Conservation (phyloP, 2,113 vertebrate genomes). For the Hydropotes inermis region DNA sequence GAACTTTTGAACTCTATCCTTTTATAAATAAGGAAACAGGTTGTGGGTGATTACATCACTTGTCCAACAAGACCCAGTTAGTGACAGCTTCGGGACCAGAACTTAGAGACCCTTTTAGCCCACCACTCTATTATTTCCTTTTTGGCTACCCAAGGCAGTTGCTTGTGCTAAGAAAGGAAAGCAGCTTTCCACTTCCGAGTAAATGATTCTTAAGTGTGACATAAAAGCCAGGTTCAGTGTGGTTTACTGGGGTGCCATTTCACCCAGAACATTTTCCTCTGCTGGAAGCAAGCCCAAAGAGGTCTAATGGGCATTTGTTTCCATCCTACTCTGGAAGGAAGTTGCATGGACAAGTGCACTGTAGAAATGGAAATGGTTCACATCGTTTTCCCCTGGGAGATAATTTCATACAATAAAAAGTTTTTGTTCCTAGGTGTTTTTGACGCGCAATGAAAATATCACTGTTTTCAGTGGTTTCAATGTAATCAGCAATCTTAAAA, state of each 20-base stretch:
- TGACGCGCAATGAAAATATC: background rate
- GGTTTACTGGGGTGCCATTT: background rate
- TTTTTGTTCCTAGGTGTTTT: background rate
- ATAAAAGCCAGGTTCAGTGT: background rate
- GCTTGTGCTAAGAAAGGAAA: slow-evolving; percentile 1
- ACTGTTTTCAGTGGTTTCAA: background rate
- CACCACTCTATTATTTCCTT: background rate
- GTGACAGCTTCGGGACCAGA: background rate
- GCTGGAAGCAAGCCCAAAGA: background rate
- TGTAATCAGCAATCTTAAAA: background rate
- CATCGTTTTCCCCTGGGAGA: background rate
- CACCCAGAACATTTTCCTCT: background rate
- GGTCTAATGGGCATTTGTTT: background rate
- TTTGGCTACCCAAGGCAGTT: background rate
- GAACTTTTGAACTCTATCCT: background rate
- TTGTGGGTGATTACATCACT: background rate
- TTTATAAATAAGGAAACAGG: background rate
- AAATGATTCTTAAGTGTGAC: background rate
- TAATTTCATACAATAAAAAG: background rate
- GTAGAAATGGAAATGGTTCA: background rate
- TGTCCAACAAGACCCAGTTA: background rate
- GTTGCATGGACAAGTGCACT: background rate
- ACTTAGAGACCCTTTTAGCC: background rate
- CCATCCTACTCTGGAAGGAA: background rate
- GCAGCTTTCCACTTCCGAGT: background rate